Conservation (phyloP, 2,888 invertebrate species). For the Baronia brevicornis region DNA sequence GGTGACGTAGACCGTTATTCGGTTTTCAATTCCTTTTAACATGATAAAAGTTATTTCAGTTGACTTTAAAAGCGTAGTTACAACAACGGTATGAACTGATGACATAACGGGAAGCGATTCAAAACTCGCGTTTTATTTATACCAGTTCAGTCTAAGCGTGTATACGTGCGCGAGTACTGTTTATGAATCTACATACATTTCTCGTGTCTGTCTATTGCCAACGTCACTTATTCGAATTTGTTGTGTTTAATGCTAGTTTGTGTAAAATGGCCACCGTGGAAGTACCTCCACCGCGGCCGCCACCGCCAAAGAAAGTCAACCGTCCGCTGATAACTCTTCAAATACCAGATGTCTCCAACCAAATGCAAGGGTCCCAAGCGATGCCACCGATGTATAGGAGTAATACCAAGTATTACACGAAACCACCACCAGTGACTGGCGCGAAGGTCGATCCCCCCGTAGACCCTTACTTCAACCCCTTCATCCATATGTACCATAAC, state of each 20-base stretch:
- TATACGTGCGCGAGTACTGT: constrained; percentile 46
- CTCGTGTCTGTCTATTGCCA: too few species aligned
- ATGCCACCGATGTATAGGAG: constrained; percentile 33
- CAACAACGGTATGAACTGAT: constrained; percentile 33
- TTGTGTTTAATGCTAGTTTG: too few species aligned
- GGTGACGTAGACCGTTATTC: too few species aligned
- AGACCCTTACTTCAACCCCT: constrained; percentile 56
- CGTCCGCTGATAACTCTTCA: constrained; percentile 70
- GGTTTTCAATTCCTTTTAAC: neutral
- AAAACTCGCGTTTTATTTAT: constrained; percentile 59
- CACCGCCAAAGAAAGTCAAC: constrained; percentile 44
- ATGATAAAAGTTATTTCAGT: constrained; percentile 4
- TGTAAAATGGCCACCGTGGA: constrained; percentile 40
- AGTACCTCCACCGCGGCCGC: constrained; percentile 55
- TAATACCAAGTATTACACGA: constrained; percentile 39
- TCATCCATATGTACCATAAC: constrained; percentile 72
- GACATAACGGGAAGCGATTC: constrained; percentile 46
- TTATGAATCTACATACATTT: constrained; percentile 21
- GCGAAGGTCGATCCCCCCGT: constrained; percentile 50
- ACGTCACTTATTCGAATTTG: too few species aligned
- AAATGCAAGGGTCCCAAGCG: constrained; percentile 37
- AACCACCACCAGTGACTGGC: constrained; percentile 40
- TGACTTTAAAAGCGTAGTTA: constrained; percentile 22
- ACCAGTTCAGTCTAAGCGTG: constrained; percentile 53
- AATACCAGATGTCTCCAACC: constrained; percentile 45